These are phyloP conservation scores for Pristionchus maxplancki DNA, from an alignment of 2,888 invertebrate species.

Conservation along the genomic window DNA sequence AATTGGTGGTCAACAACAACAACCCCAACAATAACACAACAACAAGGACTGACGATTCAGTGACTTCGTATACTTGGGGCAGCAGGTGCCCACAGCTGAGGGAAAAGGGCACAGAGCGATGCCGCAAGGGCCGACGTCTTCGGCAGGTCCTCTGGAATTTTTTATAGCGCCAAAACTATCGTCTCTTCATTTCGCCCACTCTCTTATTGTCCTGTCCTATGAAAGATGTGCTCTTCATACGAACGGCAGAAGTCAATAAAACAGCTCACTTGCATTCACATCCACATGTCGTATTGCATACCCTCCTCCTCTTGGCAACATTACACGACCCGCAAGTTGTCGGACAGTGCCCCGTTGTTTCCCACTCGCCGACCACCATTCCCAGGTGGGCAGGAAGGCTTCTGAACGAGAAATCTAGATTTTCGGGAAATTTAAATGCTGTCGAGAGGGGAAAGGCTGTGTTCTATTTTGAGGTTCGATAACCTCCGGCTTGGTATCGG, in stretches of 20 bases:
- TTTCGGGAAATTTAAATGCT: too few relatives aligned
- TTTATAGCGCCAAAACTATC: too few relatives aligned
- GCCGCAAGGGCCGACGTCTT: conserved; percentile 33
- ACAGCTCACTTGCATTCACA: background rate
- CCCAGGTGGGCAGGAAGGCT: too few relatives aligned
- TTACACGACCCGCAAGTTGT: background rate
- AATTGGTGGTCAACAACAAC: background rate
- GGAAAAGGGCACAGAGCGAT: conserved; percentile 59
- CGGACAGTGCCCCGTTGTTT: background rate
- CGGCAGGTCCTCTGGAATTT: background rate
- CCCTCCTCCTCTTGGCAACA: background rate
- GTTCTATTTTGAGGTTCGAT: too few relatives aligned
- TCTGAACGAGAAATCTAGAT: too few relatives aligned
- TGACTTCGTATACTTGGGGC: conserved; percentile 56
- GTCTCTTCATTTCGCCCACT: background rate
- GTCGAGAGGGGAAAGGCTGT: too few relatives aligned
- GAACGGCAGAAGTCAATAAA: too few relatives aligned
- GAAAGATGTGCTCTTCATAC: too few relatives aligned
- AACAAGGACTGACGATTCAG: too few relatives aligned
- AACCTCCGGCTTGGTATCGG: too few relatives aligned
- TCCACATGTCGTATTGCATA: background rate
- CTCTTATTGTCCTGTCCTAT: too few relatives aligned
- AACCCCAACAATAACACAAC: too few relatives aligned
- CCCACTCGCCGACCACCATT: background rate
- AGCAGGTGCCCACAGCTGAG: conserved; percentile 56